phyloP scores from a whole-genome alignment of 2,888 invertebrate genomes.

The Volucella zonaria region DNA sequence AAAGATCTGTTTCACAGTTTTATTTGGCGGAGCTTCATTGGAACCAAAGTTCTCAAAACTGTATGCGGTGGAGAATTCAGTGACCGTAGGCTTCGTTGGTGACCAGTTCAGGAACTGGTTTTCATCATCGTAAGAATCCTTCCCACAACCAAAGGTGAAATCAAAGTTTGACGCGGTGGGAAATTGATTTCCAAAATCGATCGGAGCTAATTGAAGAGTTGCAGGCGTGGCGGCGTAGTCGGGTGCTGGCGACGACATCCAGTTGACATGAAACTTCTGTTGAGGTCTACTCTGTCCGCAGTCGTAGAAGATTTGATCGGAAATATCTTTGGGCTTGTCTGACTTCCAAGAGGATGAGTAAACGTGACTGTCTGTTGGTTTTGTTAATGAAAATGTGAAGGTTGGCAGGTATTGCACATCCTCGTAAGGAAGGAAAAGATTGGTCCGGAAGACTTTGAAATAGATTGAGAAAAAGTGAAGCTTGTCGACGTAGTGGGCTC shows the following conservation, averaged over 20 bases:
- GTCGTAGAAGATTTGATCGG: slow-evolving; percentile 66
- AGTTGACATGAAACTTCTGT: slow-evolving; percentile 72
- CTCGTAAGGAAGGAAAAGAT: slow-evolving; percentile 55
- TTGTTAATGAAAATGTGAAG: slow-evolving; percentile 70
- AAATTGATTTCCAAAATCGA: slow-evolving; percentile 61
- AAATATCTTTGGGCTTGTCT: slow-evolving; percentile 36
- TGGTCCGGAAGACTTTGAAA: slow-evolving; percentile 59
- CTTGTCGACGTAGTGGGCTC: slow-evolving; percentile 61
- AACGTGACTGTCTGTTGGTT: slow-evolving; percentile 43
- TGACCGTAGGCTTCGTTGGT: slow-evolving; percentile 57
- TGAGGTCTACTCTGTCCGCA: slow-evolving; percentile 66
- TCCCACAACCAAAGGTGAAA: slow-evolving; percentile 49
- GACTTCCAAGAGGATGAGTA: slow-evolving; percentile 41
- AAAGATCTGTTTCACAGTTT: slow-evolving; percentile 81
- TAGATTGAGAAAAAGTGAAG: slow-evolving; percentile 70
- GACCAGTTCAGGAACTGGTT: slow-evolving; percentile 70
- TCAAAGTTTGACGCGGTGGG: slow-evolving; percentile 34
- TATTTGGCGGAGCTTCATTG: slow-evolving; percentile 76
- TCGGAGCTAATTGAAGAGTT: slow-evolving; percentile 29
- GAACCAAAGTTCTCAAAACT: slow-evolving; percentile 68
- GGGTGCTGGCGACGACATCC: slow-evolving; percentile 83
- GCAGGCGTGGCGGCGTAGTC: slow-evolving; percentile 32
- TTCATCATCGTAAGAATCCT: slow-evolving; percentile 68
- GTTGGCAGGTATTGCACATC: slow-evolving; percentile 71
- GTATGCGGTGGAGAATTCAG: slow-evolving; percentile 58